Evolutionary conservation across 1,140 invertebrate genomes (phyloP).

Genomic region (Penaeus chinensis): DNA sequence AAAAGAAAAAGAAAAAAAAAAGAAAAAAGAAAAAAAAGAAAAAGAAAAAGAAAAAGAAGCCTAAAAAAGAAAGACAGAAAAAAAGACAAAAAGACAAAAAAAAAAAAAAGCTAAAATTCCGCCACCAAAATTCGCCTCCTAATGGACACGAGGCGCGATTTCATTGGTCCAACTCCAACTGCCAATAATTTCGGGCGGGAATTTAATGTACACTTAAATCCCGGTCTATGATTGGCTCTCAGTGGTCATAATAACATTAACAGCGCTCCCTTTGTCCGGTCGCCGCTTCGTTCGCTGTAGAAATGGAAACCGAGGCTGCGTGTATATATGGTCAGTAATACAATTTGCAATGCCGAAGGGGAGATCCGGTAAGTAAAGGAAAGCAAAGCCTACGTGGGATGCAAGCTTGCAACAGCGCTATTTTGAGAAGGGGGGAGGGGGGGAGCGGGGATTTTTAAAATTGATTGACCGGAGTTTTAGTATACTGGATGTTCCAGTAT

Average conservation of each 20-base stretch:
- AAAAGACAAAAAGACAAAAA: no score
- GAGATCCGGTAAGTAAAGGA: neutral
- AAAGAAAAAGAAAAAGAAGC: no score
- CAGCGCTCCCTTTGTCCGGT: constrained; percentile 45
- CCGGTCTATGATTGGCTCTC: constrained; percentile 55
- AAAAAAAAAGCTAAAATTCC: no score
- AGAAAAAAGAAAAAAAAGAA: no score
- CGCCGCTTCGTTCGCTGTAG: constrained; percentile 1
- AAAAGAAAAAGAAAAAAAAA: no score
- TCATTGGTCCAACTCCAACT: constrained; percentile 47
- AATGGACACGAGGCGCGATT: neutral
- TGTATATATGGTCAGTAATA: constrained; percentile 56
- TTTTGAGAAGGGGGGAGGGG: neutral
- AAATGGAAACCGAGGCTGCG: constrained; percentile 38
- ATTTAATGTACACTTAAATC: constrained; percentile 60
- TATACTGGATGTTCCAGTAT: neutral
- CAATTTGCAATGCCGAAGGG: constrained; percentile 49
- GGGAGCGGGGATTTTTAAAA: neutral
- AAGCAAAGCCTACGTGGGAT: neutral
- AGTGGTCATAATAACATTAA: constrained; percentile 49
- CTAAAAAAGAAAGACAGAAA: no score
- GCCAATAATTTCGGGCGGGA: constrained; percentile 56
- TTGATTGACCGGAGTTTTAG: neutral
- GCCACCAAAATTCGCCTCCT: no score
- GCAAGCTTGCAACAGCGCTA: no score